Percentiles rank a stretch among this genome's conserved stretches.
Evolutionary conservation across 2,888 invertebrate genomes (phyloP).

Genomic region (Yponomeuta plumbellus): DNA sequence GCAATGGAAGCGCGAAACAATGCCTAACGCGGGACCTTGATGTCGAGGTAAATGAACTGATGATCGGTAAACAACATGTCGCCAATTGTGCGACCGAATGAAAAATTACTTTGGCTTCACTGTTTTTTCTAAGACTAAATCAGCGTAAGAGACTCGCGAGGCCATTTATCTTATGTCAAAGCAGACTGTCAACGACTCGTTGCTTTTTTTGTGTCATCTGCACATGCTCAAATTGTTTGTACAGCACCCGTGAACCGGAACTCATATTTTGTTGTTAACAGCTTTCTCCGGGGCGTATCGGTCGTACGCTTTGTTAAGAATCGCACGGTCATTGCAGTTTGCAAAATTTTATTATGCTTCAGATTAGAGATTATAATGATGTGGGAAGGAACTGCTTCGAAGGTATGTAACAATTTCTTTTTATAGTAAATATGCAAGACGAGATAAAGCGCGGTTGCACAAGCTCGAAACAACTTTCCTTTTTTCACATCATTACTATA

Average conservation of each 20-base stretch:
- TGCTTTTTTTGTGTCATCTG: constrained; percentile 6
- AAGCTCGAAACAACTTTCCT: neutral
- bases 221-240: neutral
- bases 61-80: constrained; percentile 46
- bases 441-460: neutral
- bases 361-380: neutral
- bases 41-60: constrained; percentile 58
- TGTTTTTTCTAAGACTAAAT: constrained; percentile 32
- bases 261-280: neutral
- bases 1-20: constrained; percentile 51
- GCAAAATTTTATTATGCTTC: neutral
- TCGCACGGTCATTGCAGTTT: neutral
- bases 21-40: constrained; percentile 54
- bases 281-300: neutral
- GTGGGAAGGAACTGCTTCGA: neutral
- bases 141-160: constrained; percentile 14
- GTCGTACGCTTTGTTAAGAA: neutral
- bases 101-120: neutral
- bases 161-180: constrained; percentile 36
- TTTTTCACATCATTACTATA: constrained; percentile 3
- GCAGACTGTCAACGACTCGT: constrained; percentile 7
- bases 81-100: constrained; percentile 51
- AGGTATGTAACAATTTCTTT: neutral
- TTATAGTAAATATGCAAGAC: neutral
- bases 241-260: neutral